Evolutionary conservation across 53 echinoderm and acorn worm species (phyloP).

Genomic region (Crossaster papposus): DNA sequence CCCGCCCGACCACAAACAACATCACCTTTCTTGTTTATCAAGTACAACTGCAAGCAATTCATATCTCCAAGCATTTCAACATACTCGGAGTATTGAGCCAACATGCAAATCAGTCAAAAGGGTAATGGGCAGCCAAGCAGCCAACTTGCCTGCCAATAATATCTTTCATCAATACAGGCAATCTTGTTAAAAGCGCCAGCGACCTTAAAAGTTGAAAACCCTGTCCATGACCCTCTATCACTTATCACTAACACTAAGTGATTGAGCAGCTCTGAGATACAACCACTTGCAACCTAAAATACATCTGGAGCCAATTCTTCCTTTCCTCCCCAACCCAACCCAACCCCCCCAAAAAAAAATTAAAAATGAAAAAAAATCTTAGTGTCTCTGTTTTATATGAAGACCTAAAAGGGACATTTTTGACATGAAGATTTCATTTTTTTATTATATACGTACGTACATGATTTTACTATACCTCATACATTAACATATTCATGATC

Average conservation of each 20-base stretch:
- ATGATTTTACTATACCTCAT: no score
- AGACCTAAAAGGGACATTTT: no score
- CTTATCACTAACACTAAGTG: not conserved
- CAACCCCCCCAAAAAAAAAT: no score
- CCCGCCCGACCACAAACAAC: not conserved
- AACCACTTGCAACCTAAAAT: not conserved
- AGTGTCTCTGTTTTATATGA: no score
- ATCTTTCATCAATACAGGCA: not conserved
- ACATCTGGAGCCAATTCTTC: not conserved
- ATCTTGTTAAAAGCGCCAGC: not conserved
- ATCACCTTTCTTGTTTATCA: not conserved
- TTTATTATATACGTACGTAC: no score
- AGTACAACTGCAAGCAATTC: not conserved
- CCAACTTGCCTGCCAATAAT: not conserved
- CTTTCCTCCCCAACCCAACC: no score
- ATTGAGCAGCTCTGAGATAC: not conserved
- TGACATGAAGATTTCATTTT: no score
- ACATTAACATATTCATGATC: no score
- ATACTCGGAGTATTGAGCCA: not conserved
- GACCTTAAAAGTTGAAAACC: not conserved
- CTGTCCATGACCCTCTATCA: not conserved
- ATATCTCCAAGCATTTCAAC: not conserved
- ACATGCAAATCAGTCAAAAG: not conserved
- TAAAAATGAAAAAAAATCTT: no score
- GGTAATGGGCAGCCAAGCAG: not conserved